Evolutionary conservation across 2,797 vertebrate species (phyloP).

Genomic region (Geotrypetes seraphini): DNA sequence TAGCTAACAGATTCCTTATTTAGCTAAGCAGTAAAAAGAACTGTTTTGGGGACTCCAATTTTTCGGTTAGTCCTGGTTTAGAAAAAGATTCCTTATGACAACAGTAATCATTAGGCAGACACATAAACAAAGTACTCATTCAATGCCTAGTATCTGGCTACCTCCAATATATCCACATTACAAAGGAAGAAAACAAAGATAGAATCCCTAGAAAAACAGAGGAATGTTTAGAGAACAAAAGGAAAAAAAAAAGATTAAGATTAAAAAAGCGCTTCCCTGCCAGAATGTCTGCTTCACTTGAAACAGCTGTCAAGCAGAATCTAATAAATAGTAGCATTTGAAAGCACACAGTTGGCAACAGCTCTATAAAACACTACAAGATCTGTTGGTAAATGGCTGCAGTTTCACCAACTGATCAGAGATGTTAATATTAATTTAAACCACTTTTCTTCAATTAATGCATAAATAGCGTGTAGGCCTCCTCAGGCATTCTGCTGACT

Average conservation of each 20-base stretch:
- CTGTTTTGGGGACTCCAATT: no score
- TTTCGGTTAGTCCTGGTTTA: no score
- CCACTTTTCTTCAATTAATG: constrained; percentile 32
- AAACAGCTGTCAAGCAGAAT: constrained; percentile 1
- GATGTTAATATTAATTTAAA: constrained; percentile 29
- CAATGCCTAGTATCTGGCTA: no score
- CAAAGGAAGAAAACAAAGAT: no score
- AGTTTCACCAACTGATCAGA: constrained; percentile 21
- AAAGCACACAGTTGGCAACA: constrained; percentile 4
- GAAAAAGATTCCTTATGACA: no score
- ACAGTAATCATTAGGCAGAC: no score
- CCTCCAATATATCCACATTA: no score
- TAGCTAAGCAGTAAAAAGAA: no score
- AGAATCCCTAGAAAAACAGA: neutral
- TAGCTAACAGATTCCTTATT: no score
- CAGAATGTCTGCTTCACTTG: neutral
- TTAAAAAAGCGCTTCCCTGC: neutral
- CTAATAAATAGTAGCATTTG: constrained; percentile 9
- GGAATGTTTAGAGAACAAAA: neutral
- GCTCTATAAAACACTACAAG: constrained; percentile 6
- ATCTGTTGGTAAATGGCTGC: constrained; percentile 13
- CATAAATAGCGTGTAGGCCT: constrained; percentile 17
- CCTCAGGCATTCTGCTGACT: constrained; percentile 20
- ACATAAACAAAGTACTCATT: no score
- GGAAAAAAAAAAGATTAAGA: no score